A percentile compares a stretch with the other conserved stretches of the same genome.
Conservation (phyloP, 2,797 vertebrate genomes). For the Rhabdophis nuchalis region DNA sequence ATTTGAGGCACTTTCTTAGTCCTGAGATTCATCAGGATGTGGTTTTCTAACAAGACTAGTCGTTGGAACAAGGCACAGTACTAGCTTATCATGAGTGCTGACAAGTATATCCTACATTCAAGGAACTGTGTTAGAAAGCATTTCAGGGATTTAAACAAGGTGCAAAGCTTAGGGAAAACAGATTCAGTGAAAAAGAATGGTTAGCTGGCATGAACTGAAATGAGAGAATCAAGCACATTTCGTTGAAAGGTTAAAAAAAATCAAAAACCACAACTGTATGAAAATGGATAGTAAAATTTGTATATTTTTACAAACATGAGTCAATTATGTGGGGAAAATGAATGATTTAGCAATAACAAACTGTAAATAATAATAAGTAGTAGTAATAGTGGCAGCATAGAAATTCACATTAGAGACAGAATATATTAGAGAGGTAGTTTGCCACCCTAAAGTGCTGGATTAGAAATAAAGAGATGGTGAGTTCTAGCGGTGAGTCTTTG, state of each 20-base stretch:
- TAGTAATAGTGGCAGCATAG: not conserved
- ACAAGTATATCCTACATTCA: not conserved
- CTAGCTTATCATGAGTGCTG: not conserved
- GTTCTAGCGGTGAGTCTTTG: not conserved
- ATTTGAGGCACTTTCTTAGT: not conserved
- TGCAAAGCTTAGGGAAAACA: not conserved
- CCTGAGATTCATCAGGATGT: not conserved
- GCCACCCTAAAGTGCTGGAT: not conserved
- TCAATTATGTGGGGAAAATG: not conserved
- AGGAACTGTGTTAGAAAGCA: not conserved
- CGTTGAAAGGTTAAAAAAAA: not conserved
- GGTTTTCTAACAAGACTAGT: not conserved
- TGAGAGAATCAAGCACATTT: not conserved
- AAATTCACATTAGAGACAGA: not conserved
- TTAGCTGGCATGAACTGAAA: not conserved
- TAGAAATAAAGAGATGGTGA: not conserved
- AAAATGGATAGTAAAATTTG: not conserved
- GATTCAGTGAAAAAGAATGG: not conserved
- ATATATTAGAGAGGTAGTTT: not conserved
- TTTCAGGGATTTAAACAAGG: not conserved
- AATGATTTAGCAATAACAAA: not conserved
- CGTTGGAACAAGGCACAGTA: not conserved
- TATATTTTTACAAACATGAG: not conserved
- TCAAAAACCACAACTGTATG: not conserved
- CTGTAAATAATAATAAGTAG: not conserved